Evolutionary conservation across 2,888 invertebrate species (phyloP).

Genomic region (Eurytoma adleriae): DNA sequence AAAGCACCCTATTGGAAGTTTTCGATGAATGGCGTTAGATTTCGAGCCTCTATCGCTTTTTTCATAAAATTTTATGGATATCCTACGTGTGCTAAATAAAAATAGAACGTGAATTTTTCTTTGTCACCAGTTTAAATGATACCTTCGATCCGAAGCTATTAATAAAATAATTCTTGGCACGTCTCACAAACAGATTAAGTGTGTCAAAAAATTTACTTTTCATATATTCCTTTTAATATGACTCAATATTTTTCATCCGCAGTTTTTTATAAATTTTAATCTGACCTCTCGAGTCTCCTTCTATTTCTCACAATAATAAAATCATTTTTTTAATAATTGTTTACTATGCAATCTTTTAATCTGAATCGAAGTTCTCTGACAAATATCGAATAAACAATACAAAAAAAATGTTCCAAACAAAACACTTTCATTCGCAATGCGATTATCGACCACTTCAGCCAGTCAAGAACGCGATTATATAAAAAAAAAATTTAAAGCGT

Average conservation of each 20-base stretch:
- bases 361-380: no score
- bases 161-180: conserved; percentile 46
- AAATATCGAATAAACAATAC: no score
- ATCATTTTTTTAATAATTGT: no score
- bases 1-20: neutral
- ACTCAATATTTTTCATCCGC: neutral
- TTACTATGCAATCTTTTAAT: no score
- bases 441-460: no score
- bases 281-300: no score
- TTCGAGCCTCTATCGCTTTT: neutral
- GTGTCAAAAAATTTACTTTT: conserved; percentile 30
- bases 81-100: conserved; percentile 2
- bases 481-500: no score
- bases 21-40: conserved; percentile 6
- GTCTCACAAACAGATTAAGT: conserved; percentile 10
- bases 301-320: no score
- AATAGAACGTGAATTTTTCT: conserved; percentile 4
- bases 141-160: conserved; percentile 25
- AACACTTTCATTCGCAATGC: no score
- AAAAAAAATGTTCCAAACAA: no score
- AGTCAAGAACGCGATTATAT: no score
- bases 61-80: neutral
- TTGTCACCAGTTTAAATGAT: conserved; percentile 10
- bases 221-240: neutral
- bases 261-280: neutral